Evolutionary conservation across 2,888 invertebrate species (phyloP).

Genomic region (Tipula vernalis): DNA sequence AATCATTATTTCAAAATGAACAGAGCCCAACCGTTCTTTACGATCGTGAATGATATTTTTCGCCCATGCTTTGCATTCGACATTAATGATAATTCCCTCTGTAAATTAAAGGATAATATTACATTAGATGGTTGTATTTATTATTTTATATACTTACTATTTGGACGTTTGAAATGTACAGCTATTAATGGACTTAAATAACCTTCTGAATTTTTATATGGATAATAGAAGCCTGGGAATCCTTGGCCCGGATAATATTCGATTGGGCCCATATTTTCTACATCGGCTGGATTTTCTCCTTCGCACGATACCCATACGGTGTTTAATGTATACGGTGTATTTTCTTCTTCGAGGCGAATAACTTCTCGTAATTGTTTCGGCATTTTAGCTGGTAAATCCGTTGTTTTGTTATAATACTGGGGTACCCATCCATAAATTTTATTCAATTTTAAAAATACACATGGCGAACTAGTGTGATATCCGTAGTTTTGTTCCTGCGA

Average conservation of each 20-base stretch:
- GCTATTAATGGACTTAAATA: conserved; percentile 83
- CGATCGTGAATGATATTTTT: conserved; percentile 54
- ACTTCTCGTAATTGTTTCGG: conserved; percentile 55
- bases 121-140: neutral
- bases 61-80: conserved; percentile 62
- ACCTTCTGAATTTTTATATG: conserved; percentile 73
- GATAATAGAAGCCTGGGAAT: conserved; percentile 83
- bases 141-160: conserved; percentile 72
- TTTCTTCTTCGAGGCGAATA: conserved; percentile 40
- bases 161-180: conserved; percentile 69
- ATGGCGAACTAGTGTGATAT: conserved; percentile 84
- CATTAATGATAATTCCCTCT: conserved; percentile 46
- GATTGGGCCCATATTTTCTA: conserved; percentile 80
- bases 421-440: conserved; percentile 89
- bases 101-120: conserved; percentile 17
- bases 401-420: conserved; percentile 61
- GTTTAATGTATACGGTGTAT: conserved; percentile 44
- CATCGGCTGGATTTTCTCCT: conserved; percentile 86
- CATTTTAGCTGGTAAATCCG: conserved; percentile 59
- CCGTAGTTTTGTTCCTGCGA: conserved; percentile 74
- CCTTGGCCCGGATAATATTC: conserved; percentile 69
- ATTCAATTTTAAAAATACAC: conserved; percentile 90
- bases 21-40: conserved; percentile 52
- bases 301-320: conserved; percentile 88
- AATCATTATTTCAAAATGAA: conserved; percentile 61